Evolutionary conservation across 2,888 invertebrate species (phyloP).

Genomic region (Archips crataeganus): DNA sequence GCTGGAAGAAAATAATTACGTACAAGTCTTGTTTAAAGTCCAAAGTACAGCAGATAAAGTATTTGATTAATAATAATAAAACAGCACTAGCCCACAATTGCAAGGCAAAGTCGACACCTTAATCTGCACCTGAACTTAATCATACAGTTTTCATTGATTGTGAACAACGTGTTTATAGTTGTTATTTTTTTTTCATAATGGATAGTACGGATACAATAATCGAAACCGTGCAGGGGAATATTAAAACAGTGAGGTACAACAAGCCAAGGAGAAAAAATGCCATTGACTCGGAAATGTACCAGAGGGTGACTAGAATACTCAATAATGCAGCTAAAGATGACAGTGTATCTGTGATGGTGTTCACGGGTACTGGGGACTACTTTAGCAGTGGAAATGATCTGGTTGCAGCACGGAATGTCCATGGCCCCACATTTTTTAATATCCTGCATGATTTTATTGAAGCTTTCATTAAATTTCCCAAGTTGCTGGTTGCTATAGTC

Average conservation of each 20-base stretch:
- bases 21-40: neutral
- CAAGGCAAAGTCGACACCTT: neutral
- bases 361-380: constrained; percentile 93
- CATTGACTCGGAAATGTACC: constrained; percentile 89
- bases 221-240: constrained; percentile 59
- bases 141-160: neutral
- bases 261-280: constrained; percentile 94
- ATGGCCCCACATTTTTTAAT: constrained; percentile 52
- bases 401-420: constrained; percentile 47
- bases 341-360: constrained; percentile 88
- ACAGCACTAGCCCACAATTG: neutral
- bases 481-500: constrained; percentile 93
- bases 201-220: constrained; percentile 58
- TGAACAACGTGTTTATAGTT: neutral
- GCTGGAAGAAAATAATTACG: neutral
- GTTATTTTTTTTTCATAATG: constrained; percentile 44
- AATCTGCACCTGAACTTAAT: neutral
- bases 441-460: constrained; percentile 87
- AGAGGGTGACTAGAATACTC: constrained; percentile 87
- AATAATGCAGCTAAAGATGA: constrained; percentile 89
- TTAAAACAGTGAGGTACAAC: constrained; percentile 88
- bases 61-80: neutral
- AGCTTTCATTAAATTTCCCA: constrained; percentile 94
- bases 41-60: neutral
- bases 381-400: constrained; percentile 95